Percentiles rank a stretch among this genome's conserved stretches.
Conservation (phyloP, 2,113 vertebrate genomes). For the Turnix velox region DNA sequence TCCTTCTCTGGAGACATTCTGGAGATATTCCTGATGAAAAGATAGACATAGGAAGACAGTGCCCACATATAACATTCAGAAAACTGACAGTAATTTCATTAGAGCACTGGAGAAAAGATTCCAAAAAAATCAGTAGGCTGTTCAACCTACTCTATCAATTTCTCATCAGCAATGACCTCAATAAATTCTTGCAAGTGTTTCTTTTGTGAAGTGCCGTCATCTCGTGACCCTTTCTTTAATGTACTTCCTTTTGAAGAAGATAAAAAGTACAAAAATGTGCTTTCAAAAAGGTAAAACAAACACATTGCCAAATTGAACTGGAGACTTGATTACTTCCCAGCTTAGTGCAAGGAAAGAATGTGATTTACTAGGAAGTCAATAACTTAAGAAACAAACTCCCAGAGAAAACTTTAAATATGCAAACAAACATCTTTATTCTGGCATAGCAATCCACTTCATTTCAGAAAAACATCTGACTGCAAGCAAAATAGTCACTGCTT, state of each 20-base stretch:
- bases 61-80: neutral
- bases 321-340: neutral
- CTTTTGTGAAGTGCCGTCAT: neutral
- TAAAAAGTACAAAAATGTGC: neutral
- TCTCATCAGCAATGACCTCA: neutral
- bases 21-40: neutral
- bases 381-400: neutral
- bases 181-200: slow-evolving; percentile 11
- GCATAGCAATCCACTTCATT: neutral
- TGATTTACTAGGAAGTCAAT: neutral
- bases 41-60: neutral
- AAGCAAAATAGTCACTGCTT: neutral
- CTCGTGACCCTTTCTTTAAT: neutral
- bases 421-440: neutral
- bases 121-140: neutral
- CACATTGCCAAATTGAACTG: neutral
- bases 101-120: neutral
- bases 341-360: neutral
- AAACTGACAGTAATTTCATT: neutral
- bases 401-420: neutral
- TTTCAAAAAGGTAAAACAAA: slow-evolving; percentile 22
- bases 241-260: neutral
- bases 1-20: too few species aligned
- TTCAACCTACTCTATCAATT: neutral
- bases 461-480: neutral